Evolutionary conservation across 2,797 vertebrate genomes (phyloP), one percentile per base, ranked within the genome.

Genomic region (Schizothorax lantsangensis): DNA sequence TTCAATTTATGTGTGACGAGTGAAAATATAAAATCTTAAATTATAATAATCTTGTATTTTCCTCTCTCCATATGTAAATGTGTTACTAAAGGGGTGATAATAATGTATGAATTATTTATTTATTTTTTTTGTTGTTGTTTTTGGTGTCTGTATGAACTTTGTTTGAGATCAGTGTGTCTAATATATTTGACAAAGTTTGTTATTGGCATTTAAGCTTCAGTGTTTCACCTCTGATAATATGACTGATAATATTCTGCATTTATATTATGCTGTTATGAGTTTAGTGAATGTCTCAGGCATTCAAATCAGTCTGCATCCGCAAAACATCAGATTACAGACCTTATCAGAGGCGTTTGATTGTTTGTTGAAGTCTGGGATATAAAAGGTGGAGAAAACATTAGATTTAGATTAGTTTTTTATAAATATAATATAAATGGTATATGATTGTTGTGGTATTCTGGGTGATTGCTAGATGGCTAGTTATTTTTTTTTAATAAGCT

Each of bases 141-240:
- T 66, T 66, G 64, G 30, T 66, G 64, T 36, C 47, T 36, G 19
- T 23, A 8, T 77, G 47, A 77, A 14, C 5, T 36, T 36, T 23
- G 74, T 36, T 23, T 36, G 30, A 36, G 19, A 23, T 54, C 47
- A 36, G 10, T 5, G n/a, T 30, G 43, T 68, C 4, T 49, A 33
- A 47, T 30, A 45, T 30, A 47, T 47, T 45, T n/a, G 71, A 4
- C 40, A 45, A 26, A 73, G 23, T 47, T 26, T 30, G 14, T 26
- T 17, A 4, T 26, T 45, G 40, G n/a, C 71, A 30, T 73, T 73
- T 73, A 26, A 30, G 6, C 43, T 17, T 26, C 14, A 23, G 47
- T 77, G 74, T 54, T 77, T 77, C 74, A 21, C 17, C 26, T 75
- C 26, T 52, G 73, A 75, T 75, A 30, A 23, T 26, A n/a, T 62